Evolutionary conservation across 1,140 invertebrate species (phyloP), one percentile per base, ranked within the genome.

Genomic region (Drosophila leontia): DNA sequence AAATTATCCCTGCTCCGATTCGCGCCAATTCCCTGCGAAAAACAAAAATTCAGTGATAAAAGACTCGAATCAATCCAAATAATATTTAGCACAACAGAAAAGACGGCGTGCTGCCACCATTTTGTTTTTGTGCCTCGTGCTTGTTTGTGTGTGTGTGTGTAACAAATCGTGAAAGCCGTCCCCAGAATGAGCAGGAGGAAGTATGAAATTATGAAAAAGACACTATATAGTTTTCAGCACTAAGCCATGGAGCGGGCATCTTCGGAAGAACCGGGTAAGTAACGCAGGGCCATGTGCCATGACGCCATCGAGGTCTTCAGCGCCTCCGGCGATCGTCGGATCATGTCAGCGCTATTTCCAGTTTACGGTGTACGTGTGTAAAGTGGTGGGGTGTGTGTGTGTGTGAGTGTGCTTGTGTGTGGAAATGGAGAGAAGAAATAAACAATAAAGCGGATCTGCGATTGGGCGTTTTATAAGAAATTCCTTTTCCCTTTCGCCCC

Each of bases 301-400:
- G 61, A 71, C 63, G 65, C 60, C 65, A 68, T 39, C 58, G 39
- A 15, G 19, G 8, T 39, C 34, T 55, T 41, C 19, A 50, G 47
- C 34, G 19, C 45, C 61, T 64, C 57, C 32, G 67, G 67, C 67
- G 51, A 71, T 71, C 68, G 60, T 37, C 19, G 17, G 9, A 78
- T 87, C 80, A 72, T 78, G 65, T 83, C 72, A 80, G 77, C 64
- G 63, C 69, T 87, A 80, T 87, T 87, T 87, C 39, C 26, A 61
- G 35, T 67, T n/a, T 34, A 48, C 23, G 9, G 8, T 35, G 37
- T 34, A 11, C 29, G 11, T 68, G 44, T 37, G 34, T 23, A 0
- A 2, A 48, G 17, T 15, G 34, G 19, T 19, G 7, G 23, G 29
- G 2, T 11, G 29, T 7, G 12, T 8, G n/a, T 9, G 44, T 39